Evolutionary conservation across 2,113 vertebrate species (phyloP).

Genomic region (Lucifuga dentata): DNA sequence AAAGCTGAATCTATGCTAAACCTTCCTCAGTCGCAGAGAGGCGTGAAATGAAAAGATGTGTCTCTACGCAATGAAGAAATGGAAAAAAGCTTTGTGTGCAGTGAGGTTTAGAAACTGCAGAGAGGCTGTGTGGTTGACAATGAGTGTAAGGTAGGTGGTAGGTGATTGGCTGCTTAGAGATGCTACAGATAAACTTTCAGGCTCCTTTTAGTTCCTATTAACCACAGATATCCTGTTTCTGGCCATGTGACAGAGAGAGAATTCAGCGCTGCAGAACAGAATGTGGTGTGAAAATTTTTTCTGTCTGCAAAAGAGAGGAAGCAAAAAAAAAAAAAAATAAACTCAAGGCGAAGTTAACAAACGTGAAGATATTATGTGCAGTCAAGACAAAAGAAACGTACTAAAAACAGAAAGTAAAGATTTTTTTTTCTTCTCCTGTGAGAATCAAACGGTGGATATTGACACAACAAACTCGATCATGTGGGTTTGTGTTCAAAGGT

Average conservation of each 20-base stretch:
- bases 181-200: slow-evolving; percentile 74
- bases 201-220: slow-evolving; percentile 80
- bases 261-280: slow-evolving; percentile 32
- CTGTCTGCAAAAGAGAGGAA: slow-evolving; percentile 27
- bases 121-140: slow-evolving; percentile 64
- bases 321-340: not conserved
- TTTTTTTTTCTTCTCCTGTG: not conserved
- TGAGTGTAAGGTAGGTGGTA: slow-evolving; percentile 72
- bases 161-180: slow-evolving; percentile 78
- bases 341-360: not conserved
- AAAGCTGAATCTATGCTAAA: not conserved
- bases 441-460: not conserved
- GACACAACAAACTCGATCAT: slow-evolving; percentile 4
- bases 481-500: slow-evolving; percentile 41
- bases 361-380: not conserved
- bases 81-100: slow-evolving; percentile 67
- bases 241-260: slow-evolving; percentile 76
- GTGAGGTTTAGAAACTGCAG: slow-evolving; percentile 63
- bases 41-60: slow-evolving; percentile 25
- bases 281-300: slow-evolving; percentile 25
- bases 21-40: not conserved
- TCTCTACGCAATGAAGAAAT: slow-evolving; percentile 31
- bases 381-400: not conserved
- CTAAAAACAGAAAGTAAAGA: not conserved
- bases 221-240: slow-evolving; percentile 91